phyloP scores from a whole-genome alignment of 2,888 invertebrate species.

The Cryptocephalus moraei region DNA sequence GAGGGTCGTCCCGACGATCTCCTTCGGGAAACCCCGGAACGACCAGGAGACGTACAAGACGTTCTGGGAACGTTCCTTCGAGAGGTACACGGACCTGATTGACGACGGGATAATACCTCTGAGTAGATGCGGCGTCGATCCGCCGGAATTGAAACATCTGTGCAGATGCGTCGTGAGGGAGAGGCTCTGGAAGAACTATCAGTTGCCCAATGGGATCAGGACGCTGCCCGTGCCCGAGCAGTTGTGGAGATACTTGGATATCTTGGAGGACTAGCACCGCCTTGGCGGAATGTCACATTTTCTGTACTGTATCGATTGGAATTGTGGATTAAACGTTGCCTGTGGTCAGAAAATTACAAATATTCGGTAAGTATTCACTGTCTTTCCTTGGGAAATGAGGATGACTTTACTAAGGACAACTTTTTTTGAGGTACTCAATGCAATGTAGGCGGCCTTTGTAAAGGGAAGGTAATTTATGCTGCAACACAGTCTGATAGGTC shows the following conservation, averaged over 20 bases:
- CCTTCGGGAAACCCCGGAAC: constrained; percentile 22
- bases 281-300: no score
- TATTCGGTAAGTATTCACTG: no score
- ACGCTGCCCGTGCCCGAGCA: constrained; percentile 55
- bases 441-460: no score
- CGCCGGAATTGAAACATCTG: constrained; percentile 66
- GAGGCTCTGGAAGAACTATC: constrained; percentile 55
- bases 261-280: constrained; percentile 52
- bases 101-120: constrained; percentile 49
- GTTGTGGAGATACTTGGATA: constrained; percentile 62
- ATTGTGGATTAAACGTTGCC: no score
- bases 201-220: constrained; percentile 64
- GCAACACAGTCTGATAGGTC: no score
- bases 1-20: constrained; percentile 50
- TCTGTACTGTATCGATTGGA: no score
- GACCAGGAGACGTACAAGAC: constrained; percentile 2
- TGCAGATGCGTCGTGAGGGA: constrained; percentile 62
- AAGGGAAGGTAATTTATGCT: no score
- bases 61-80: constrained; percentile 16
- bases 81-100: constrained; percentile 42
- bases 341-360: no score
- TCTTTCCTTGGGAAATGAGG: no score
- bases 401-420: no score
- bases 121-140: constrained; percentile 46
- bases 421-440: no score